Evolutionary conservation across 2,113 vertebrate species (phyloP).

Genomic region (Dolichotis patagonum): DNA sequence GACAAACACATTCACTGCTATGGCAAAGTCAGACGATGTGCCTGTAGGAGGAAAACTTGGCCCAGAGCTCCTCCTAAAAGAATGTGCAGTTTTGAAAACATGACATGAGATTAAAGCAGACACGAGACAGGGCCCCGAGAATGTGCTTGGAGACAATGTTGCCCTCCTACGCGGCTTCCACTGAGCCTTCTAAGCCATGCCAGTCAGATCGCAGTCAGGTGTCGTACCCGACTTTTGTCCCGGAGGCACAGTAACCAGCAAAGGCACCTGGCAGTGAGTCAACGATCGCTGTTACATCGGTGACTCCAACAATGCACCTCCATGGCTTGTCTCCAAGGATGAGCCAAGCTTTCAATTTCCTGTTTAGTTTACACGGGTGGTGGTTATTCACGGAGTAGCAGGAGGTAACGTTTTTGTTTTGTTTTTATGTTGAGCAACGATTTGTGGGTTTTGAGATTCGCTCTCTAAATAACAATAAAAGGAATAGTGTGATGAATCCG

Average conservation of each 20-base stretch:
- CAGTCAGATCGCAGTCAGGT: conserved; percentile 28
- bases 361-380: conserved; percentile 62
- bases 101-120: neutral
- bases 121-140: conserved; percentile 42
- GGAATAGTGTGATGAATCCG: neutral
- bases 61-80: conserved; percentile 16
- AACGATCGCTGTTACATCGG: conserved; percentile 46
- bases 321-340: conserved; percentile 70
- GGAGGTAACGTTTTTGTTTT: neutral
- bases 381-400: conserved; percentile 68
- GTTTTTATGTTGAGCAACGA: conserved; percentile 66
- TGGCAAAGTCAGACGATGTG: conserved; percentile 59
- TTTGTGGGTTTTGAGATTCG: conserved; percentile 62
- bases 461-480: conserved; percentile 56
- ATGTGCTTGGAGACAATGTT: conserved; percentile 47
- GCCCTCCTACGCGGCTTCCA: conserved; percentile 54
- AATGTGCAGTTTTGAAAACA: conserved; percentile 58
- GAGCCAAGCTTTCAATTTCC: conserved; percentile 67
- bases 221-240: conserved; percentile 43
- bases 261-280: conserved; percentile 69
- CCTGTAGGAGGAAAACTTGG: conserved; percentile 64
- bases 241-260: conserved; percentile 53
- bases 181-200: conserved; percentile 48
- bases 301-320: neutral
- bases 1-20: neutral